These are phyloP conservation scores for Sterna hirundo DNA, from an alignment of 2,113 vertebrate genomes.

Conservation along the genomic window DNA sequence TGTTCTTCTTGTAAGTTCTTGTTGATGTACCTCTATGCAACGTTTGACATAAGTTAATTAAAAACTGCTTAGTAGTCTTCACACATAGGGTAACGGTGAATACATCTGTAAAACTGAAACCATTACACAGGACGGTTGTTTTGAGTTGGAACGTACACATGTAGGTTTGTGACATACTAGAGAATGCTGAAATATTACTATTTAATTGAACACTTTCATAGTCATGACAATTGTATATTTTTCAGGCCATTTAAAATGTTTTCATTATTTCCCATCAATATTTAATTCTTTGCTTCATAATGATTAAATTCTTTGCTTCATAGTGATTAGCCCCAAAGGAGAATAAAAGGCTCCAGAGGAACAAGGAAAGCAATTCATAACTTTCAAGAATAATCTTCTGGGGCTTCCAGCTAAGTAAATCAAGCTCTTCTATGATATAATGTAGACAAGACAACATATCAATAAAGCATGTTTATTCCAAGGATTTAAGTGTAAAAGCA, in stretches of 20 bases:
- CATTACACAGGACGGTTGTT: neutral
- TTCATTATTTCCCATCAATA: constrained; percentile 17
- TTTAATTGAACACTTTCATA: neutral
- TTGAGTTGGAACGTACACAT: neutral
- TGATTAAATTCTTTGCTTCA: constrained; percentile 8
- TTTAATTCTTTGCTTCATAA: constrained; percentile 28
- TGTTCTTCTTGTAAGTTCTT: constrained; percentile 28
- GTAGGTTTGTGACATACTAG: neutral
- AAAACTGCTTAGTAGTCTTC: constrained; percentile 31
- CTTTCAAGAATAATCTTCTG: neutral
- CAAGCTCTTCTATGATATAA: neutral
- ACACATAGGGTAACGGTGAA: neutral
- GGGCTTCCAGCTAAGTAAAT: neutral
- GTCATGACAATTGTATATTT: neutral
- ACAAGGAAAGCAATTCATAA: neutral
- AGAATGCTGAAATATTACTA: neutral
- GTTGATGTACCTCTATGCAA: neutral
- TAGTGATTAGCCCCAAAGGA: neutral
- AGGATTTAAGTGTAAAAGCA: neutral
- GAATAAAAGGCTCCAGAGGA: constrained; percentile 4
- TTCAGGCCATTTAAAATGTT: neutral
- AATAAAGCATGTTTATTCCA: neutral
- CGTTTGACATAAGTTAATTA: constrained; percentile 47
- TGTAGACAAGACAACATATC: neutral
- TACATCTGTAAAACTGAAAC: constrained; percentile 17